Evolutionary conservation across 53 echinoderm and acorn worm species (phyloP), one percentile per base, ranked within the genome.

Genomic region (Mesocentrotus franciscanus): DNA sequence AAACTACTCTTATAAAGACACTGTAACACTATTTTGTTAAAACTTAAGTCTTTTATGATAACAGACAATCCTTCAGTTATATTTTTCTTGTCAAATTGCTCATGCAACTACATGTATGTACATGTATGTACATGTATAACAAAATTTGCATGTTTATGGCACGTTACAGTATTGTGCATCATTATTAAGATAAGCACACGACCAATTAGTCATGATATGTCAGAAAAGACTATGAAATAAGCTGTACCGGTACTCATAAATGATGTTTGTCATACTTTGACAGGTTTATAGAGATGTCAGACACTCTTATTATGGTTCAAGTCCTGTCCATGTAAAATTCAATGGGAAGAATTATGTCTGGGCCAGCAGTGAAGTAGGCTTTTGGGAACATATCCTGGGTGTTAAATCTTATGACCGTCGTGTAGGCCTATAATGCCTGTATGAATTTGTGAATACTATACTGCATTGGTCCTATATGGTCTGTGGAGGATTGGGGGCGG

Each of bases 241-340:
- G 76, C 33, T 32, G 33, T 32, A 32, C 15, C 33, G 9, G 6
- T 49, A 49, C 49, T 6, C 49, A 49, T 22, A 18, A 39, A 84
- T 84, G 49, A 84, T 20, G 29, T 84, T 84, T 84, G 42, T 84
- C 84, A 84, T 57, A 58, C 27, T 87, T 26, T 87, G 87, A 58
- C 87, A 87, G 87, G 87, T 87, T 87, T 87, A 87, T 87, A 87
- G 56, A 87, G 59, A 87, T 58, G 58, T 87, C 87, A 87, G 22
- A 24, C 84, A 49, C 24, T 42, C 49, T 49, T 10, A 4, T 22
- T 22, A 84, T 33, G 55, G 84, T 84, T 84, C 84, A 49, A 33
- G 13, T 76, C 58, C 12, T 87, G 58, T 9, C 87, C 87, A 56
- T 42, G 9, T 11, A 12, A 42, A 56, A n/a, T 58, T 59, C 87